phyloP scores from a whole-genome alignment of 2,888 invertebrate species.

The Crematogaster levior region DNA sequence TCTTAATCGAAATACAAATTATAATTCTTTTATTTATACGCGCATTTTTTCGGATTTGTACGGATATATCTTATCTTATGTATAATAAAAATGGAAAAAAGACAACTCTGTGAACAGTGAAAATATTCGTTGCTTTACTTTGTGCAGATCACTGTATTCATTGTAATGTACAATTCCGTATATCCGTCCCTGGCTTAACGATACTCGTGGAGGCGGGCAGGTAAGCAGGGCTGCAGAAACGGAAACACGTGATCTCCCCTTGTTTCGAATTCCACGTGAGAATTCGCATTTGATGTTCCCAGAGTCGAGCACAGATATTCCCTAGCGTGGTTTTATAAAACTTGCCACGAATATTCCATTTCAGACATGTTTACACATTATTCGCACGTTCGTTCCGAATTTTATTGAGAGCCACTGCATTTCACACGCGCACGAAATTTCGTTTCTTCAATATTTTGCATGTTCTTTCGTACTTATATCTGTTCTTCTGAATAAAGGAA shows the following conservation, averaged over 20 bases:
- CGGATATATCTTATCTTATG: background rate
- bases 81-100: background rate
- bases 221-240: conserved; percentile 60
- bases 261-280: conserved; percentile 58
- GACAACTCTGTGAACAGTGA: background rate
- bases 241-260: conserved; percentile 63
- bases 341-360: conserved; percentile 31
- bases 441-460: background rate
- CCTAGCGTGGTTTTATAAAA: conserved; percentile 16
- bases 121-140: background rate
- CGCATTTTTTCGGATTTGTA: background rate
- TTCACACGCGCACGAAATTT: background rate
- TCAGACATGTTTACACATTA: background rate
- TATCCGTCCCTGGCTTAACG: conserved; percentile 54
- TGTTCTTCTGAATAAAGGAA: background rate
- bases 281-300: conserved; percentile 58
- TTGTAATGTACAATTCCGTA: background rate
- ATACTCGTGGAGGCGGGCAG: conserved; percentile 58
- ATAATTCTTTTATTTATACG: background rate
- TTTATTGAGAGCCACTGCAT: background rate
- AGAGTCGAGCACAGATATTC: conserved; percentile 32
- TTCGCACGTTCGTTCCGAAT: background rate
- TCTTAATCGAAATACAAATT: background rate
- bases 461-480: background rate
- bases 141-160: background rate